Conservation (phyloP, 2,888 invertebrate genomes). For the Xylota sylvarum region DNA sequence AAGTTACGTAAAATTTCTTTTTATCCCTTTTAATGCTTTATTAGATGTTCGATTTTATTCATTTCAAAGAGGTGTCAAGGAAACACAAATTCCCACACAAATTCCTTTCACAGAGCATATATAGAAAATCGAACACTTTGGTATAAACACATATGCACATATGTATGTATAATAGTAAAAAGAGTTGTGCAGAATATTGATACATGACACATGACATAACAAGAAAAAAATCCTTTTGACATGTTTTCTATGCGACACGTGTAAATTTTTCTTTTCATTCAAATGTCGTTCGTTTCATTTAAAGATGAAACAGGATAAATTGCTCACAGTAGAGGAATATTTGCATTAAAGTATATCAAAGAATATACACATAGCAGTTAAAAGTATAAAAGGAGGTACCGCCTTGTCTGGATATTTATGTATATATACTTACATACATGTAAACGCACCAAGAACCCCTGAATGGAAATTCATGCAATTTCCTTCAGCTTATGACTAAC, state of each 20-base stretch:
- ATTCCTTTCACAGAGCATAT: neutral
- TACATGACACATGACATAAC: conserved; percentile 15
- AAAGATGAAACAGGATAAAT: neutral
- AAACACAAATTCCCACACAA: neutral
- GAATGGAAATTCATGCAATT: no score
- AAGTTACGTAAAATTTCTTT: no score
- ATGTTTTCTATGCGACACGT: conserved; percentile 6
- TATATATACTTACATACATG: no score
- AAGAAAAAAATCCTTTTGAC: conserved; percentile 6
- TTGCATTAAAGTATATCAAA: neutral
- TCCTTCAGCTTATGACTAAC: no score
- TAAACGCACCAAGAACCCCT: no score
- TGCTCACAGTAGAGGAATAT: neutral
- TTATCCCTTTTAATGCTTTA: neutral
- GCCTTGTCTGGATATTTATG: no score
- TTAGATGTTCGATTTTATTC: neutral
- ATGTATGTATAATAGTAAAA: neutral
- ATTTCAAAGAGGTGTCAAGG: neutral
- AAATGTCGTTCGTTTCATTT: conserved; percentile 42
- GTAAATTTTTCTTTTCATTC: conserved; percentile 39
- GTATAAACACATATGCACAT: neutral
- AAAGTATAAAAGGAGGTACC: no score
- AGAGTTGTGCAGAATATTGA: conserved; percentile 25
- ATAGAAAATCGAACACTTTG: neutral
- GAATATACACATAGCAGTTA: neutral